Evolutionary conservation across 2,113 vertebrate genomes (phyloP), one percentile per base, ranked within the genome.

Genomic region (Oreotrochilus melanogaster): DNA sequence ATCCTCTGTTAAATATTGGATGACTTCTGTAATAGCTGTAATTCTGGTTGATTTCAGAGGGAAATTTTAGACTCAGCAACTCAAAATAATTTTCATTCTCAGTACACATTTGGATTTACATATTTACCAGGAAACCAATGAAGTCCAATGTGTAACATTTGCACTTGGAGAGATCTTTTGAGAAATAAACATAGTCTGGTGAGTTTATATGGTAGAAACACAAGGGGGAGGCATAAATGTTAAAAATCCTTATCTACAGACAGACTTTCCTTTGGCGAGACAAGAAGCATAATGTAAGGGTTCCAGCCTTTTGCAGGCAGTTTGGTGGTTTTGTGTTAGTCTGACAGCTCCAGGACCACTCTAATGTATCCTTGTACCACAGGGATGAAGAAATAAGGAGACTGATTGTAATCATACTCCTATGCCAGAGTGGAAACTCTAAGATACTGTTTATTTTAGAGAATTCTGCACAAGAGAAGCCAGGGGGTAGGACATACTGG

Each of bases 171-270:
- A 48, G 43, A 23, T 70, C 22, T 83, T 94, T 15, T 45, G 56
- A 83, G 82, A 81, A 90, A 86, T 31, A 86, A 92, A 47, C 27
- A 35, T 17, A 27, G 64, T 43, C 51, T 88, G 75, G 21, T 9
- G 31, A 88, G 24, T 80, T 91, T 35, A 2, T 23, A 1, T 6
- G 6, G 17, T 53, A 37, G 80, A 89, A 86, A 93, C 86, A 92
- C 88, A 87, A 94, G 91, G 45, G 89, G 86, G 91, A 94, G 69
- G 91, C 82, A 94, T 67, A 70, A 93, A 95, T 92, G 57, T 87
- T 92, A 53, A 69, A 93, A 95, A 75, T 37, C 27, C 53, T 18
- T 95, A 93, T 75, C 53, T 57, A 4, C 39, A 81, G 89, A 2
- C 48, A 87, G 60, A 22, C 14, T 81, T 91, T 30, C 14, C 37